Evolutionary conservation across 2,888 invertebrate genomes (phyloP).

Genomic region (Tachystola acroxantha): DNA sequence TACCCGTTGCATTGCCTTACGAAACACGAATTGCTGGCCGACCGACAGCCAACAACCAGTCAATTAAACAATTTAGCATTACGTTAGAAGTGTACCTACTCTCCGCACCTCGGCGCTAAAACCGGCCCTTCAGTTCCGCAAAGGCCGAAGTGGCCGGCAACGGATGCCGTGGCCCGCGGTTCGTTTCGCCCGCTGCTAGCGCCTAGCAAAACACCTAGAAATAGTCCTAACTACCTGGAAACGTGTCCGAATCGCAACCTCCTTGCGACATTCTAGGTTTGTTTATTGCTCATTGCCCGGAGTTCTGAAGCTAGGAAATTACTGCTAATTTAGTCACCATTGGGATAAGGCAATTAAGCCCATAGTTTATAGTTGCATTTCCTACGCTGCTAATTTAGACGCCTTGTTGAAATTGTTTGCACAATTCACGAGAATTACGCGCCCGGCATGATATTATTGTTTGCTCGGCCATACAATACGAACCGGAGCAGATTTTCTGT

Average conservation of each 20-base stretch:
- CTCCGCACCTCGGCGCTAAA: no score
- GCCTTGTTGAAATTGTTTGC: background rate
- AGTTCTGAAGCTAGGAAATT: constrained; percentile 13
- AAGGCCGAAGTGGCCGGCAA: constrained; percentile 7
- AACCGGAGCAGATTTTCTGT: no score
- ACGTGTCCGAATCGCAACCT: constrained; percentile 16
- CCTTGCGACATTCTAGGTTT: constrained; percentile 19
- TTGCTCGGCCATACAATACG: no score
- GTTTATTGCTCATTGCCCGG: constrained; percentile 22
- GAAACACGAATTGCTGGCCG: no score
- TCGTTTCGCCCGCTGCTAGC: constrained; percentile 16
- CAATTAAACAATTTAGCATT: no score
- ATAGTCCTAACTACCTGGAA: constrained; percentile 25
- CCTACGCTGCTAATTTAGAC: constrained; percentile 4
- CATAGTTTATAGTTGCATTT: constrained; percentile 8
- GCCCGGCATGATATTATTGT: no score
- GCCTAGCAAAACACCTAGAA: constrained; percentile 12
- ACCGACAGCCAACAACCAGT: no score
- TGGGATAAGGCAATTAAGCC: constrained; percentile 11
- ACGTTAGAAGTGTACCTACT: no score
- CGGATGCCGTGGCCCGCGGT: constrained; percentile 13
- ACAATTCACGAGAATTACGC: no score
- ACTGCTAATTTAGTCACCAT: constrained; percentile 12
- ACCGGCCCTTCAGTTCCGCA: background rate
- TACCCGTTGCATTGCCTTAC: no score